Evolutionary conservation across 2,113 vertebrate genomes (phyloP), one percentile per base, ranked within the genome.

Genomic region (Trematocara marginatum): DNA sequence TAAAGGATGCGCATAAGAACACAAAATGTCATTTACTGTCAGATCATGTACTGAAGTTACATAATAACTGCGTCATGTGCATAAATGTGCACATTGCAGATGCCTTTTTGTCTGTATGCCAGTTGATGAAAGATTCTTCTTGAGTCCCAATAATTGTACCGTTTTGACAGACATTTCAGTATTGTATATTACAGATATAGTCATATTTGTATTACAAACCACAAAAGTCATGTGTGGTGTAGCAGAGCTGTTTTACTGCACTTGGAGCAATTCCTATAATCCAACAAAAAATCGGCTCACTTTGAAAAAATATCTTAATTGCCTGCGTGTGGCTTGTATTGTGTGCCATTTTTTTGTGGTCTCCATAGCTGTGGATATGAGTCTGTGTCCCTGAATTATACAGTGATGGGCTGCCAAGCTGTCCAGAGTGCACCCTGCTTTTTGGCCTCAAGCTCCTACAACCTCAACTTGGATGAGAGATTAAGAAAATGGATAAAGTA

Each of bases 171-270:
- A 4, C 20, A 45, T 42, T 15, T 69, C 38, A 71, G 38, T 4
- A 15, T 42, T 69, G 0, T 4, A 13, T 69, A 42, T 69, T 69
- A 69, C 7, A 42, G 35, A 42, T 69, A 15, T 8, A 40, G 61
- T 66, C 18, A 3, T 66, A 61, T 61, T 61, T 61, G 31, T 61
- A 35, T 61, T n/a, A 6, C 2, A 35, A 6, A 3, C 31, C 57
- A 0, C 57, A 61, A 61, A 61, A 35, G 57, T 61, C 31, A 35
- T 35, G 0, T 61, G 61, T 23, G n/a, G 35, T 69, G 64, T 2
- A 42, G 35, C 35, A 64, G 18, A 64, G 34, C 34, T 64, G 59
- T 38, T 38, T 64, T 7, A 38, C 61, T 69, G 35, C 35, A 69
- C 61, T 42, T 42, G n/a, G 35, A 69, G 12, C 1, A 42, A 3